phyloP scores from a whole-genome alignment of 2,888 invertebrate species.

The Hofmannophila pseudospretella region DNA sequence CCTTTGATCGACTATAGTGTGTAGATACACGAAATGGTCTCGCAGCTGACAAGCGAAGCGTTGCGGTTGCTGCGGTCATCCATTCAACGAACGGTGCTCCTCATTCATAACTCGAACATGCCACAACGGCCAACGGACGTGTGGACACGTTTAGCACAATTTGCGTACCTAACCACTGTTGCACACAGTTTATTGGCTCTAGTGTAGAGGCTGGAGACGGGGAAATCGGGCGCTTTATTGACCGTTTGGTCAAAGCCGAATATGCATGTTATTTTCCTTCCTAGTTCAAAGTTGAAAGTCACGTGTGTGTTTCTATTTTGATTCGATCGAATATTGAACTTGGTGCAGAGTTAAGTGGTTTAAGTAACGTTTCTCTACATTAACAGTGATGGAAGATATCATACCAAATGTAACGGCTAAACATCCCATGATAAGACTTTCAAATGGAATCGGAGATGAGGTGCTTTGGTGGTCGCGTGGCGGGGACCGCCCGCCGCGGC shows the following conservation, averaged over 20 bases:
- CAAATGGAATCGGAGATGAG: conserved; percentile 33
- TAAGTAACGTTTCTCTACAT: no score
- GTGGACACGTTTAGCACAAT: conserved; percentile 40
- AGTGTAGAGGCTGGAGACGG: conserved; percentile 15
- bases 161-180: conserved; percentile 17
- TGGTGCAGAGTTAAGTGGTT: no score
- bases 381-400: no score
- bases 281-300: no score
- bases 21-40: conserved; percentile 1
- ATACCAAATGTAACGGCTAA: conserved; percentile 8
- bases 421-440: conserved; percentile 24
- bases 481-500: conserved; percentile 67
- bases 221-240: conserved; percentile 9
- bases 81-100: conserved; percentile 36
- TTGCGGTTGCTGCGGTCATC: conserved; percentile 47
- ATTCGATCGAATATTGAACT: no score
- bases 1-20: neutral
- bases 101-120: conserved; percentile 42
- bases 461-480: conserved; percentile 64
- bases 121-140: conserved; percentile 32
- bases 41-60: conserved; percentile 18
- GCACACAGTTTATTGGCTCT: conserved; percentile 5
- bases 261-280: no score
- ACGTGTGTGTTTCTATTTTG: no score
- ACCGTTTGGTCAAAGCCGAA: no score